Conservation (phyloP, 2,797 vertebrate species). For the Cercopithecus petaurista region DNA sequence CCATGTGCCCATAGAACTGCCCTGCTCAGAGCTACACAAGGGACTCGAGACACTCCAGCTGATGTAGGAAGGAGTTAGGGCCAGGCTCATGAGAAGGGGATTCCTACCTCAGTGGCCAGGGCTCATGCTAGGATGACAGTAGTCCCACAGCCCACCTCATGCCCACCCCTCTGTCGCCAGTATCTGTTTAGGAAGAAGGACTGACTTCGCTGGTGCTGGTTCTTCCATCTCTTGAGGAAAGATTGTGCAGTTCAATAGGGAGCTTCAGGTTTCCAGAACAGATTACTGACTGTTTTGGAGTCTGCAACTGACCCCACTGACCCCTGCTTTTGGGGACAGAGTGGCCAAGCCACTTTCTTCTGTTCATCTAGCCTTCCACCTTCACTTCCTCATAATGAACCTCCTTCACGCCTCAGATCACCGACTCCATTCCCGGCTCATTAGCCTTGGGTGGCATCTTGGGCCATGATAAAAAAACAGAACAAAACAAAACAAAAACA, state of each 20-base stretch:
- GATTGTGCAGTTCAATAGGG: neutral
- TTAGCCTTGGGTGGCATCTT: neutral
- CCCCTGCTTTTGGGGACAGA: neutral
- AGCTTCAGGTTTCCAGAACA: neutral
- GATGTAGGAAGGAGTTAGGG: neutral
- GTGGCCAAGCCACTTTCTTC: neutral
- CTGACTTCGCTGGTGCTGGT: neutral
- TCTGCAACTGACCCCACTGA: neutral
- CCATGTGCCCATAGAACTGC: fast-evolving
- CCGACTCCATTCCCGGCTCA: neutral
- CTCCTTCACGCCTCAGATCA: neutral
- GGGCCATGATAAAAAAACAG: neutral
- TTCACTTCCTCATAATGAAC: neutral
- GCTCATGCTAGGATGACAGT: neutral
- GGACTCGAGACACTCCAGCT: neutral
- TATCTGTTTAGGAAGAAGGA: neutral
- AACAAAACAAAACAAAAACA: no score
- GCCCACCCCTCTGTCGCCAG: fast-evolving
- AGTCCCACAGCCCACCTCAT: neutral
- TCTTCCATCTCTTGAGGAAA: neutral
- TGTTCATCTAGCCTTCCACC: neutral
- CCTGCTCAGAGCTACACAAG: neutral
- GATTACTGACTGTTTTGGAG: neutral
- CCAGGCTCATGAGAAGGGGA: fast-evolving
- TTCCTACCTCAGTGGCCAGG: neutral